Conservation (phyloP, 23 tunicate genomes). For the Phallusia fumigata region DNA sequence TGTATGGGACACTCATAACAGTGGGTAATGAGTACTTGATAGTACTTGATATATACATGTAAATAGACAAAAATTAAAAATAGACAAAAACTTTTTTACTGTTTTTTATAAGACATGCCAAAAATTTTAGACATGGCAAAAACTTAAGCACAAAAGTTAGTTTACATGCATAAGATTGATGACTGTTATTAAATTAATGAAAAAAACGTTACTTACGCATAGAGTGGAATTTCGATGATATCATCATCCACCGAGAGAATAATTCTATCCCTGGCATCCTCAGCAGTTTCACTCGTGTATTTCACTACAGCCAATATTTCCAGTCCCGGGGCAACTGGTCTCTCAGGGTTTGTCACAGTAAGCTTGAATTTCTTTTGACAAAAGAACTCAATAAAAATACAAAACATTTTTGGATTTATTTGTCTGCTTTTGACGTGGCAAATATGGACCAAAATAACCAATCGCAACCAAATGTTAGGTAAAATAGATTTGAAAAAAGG, state of each 20-base stretch:
- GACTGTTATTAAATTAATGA: no score
- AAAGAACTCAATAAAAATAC: not conserved
- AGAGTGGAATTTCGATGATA: conserved; percentile 81
- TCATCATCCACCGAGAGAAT: conserved; percentile 77
- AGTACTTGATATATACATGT: not conserved
- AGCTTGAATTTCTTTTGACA: conserved; percentile 71
- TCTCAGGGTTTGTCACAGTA: conserved; percentile 61
- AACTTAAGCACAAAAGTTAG: no score
- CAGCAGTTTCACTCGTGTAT: conserved; percentile 50
- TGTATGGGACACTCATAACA: no score
- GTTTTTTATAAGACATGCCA: no score
- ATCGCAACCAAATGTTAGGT: no score
- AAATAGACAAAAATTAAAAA: not conserved
- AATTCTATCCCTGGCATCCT: conserved; percentile 82
- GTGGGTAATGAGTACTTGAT: no score
- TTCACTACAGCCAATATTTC: conserved; percentile 65
- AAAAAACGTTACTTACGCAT: conserved; percentile 97
- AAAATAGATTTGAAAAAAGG: no score
- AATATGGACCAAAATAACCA: no score
- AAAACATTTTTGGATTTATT: not conserved
- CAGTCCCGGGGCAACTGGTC: conserved; percentile 86
- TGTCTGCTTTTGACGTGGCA: no score
- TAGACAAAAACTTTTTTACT: no score
- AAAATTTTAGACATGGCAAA: no score
- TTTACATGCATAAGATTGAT: no score